These are phyloP conservation scores for Allophyes oxyacanthae DNA, from an alignment of 2,888 invertebrate genomes.

Conservation along the genomic window DNA sequence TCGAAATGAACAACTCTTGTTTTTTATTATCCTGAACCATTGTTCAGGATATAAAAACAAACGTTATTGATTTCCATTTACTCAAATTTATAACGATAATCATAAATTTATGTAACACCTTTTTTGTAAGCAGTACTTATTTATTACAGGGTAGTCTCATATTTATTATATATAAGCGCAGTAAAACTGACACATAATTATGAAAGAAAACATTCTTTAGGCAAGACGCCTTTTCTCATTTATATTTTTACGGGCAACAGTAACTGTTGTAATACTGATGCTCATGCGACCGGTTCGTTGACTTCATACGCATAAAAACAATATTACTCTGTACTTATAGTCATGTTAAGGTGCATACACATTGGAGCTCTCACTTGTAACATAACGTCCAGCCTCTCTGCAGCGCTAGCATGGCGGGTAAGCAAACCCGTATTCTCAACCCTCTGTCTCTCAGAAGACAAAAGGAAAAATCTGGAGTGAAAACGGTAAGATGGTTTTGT, in stretches of 20 bases:
- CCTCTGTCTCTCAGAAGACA: no score
- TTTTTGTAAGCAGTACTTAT: conserved; percentile 12
- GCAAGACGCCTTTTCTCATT: conserved; percentile 21
- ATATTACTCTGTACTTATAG: conserved; percentile 3
- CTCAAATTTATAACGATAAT: background rate
- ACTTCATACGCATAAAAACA: conserved; percentile 13
- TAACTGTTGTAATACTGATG: conserved; percentile 18
- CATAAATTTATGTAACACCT: conserved; percentile 24
- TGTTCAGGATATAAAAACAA: conserved; percentile 2
- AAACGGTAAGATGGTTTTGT: no score
- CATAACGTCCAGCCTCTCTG: no score
- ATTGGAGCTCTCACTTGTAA: no score
- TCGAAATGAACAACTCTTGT: no score
- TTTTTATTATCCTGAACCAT: no score
- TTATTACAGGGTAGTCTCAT: conserved; percentile 12
- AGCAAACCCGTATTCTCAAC: no score
- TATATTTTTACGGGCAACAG: conserved; percentile 16
- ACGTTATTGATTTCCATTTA: conserved; percentile 30
- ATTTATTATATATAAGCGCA: conserved; percentile 18
- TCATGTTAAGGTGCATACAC: background rate
- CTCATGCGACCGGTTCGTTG: conserved; percentile 6
- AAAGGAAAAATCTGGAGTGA: no score
- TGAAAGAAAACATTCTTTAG: conserved; percentile 12
- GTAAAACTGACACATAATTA: conserved; percentile 22
- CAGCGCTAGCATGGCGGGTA: no score